Evolutionary conservation across 2,888 invertebrate genomes (phyloP).

Genomic region (Diarsia mendica): DNA sequence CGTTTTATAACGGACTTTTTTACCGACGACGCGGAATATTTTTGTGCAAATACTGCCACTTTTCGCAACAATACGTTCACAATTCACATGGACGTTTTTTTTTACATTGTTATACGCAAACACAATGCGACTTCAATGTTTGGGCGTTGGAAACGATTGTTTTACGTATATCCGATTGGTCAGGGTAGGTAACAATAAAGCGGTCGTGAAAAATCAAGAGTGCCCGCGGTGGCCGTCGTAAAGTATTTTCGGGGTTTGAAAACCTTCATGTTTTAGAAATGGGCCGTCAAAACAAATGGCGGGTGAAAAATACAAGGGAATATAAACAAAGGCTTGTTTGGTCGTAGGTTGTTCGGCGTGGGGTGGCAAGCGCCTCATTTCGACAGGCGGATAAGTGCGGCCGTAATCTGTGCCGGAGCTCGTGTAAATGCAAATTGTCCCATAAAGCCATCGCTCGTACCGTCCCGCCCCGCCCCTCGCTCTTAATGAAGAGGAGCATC

Average conservation of each 20-base stretch:
- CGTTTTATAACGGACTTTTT: slow-evolving; percentile 34
- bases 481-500: slow-evolving; percentile 88
- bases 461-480: slow-evolving; percentile 73
- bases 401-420: slow-evolving; percentile 89
- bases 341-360: slow-evolving; percentile 78
- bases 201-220: slow-evolving; percentile 76
- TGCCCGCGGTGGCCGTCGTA: slow-evolving; percentile 68
- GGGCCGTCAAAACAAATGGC: slow-evolving; percentile 87
- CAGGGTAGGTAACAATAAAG: slow-evolving; percentile 72
- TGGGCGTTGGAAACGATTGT: slow-evolving; percentile 54
- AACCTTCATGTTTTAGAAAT: slow-evolving; percentile 81
- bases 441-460: slow-evolving; percentile 85
- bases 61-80: slow-evolving; percentile 52
- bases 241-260: slow-evolving; percentile 78
- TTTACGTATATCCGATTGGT: slow-evolving; percentile 61
- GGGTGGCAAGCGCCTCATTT: slow-evolving; percentile 83
- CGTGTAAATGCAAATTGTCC: slow-evolving; percentile 90
- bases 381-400: slow-evolving; percentile 88
- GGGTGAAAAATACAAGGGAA: slow-evolving; percentile 86
- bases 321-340: slow-evolving; percentile 89
- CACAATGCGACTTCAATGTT: slow-evolving; percentile 51
- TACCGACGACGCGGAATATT: slow-evolving; percentile 33
- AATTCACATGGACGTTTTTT: slow-evolving; percentile 46
- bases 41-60: slow-evolving; percentile 50
- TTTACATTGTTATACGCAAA: slow-evolving; percentile 58